Evolutionary conservation across 2,888 invertebrate genomes (phyloP), one percentile per base, ranked within the genome.

Genomic region (Trichopria drosophilae): DNA sequence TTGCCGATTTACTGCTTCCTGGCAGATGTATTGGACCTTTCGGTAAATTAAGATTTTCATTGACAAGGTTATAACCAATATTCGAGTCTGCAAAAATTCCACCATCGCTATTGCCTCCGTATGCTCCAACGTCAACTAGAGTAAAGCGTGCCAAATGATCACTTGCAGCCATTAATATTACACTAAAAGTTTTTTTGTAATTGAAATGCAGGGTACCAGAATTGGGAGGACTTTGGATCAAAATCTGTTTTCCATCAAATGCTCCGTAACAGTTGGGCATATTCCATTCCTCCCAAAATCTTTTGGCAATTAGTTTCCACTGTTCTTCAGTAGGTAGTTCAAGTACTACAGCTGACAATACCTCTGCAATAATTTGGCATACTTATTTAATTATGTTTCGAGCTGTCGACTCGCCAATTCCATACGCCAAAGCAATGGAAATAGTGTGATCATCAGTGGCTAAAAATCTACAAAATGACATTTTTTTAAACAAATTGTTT

Each of bases 351-450:
- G 12, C 20, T 4, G 7, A 36, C 18, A 45, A 36, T 36, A 45
- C 26, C 19, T 24, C 16, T 2, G 12, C n/a, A 7, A 35, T 23
- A 10, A 36, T 22, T 45, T 7, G 16, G 12, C 18, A 39, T 24
- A 20, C 20, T 45, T 37, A 24, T 45, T 45, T 45, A 36, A 45
- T 35, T 12, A 45, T 35, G 5, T 47, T 41, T 20, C 23, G 26
- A 9, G 32, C 34, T 19, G 39, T 53, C 10, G 48, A 43, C 43
- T 49, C 43, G 12, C 48, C 37, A 22, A 43, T 43, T 26, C 39
- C n/a, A 43, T 53, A 37, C 4, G 48, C 41, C 15, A 53, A 43
- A 12, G 43, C 43, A 24, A 49, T 32, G 9, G 43, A 48, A 15
- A 42, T 13, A 22, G 35, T 13, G 34, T 23, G 24, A 34, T 51